These are phyloP conservation scores for Drosophila novamexicana DNA, from an alignment of 1,140 invertebrate genomes.

Conservation along the genomic window DNA sequence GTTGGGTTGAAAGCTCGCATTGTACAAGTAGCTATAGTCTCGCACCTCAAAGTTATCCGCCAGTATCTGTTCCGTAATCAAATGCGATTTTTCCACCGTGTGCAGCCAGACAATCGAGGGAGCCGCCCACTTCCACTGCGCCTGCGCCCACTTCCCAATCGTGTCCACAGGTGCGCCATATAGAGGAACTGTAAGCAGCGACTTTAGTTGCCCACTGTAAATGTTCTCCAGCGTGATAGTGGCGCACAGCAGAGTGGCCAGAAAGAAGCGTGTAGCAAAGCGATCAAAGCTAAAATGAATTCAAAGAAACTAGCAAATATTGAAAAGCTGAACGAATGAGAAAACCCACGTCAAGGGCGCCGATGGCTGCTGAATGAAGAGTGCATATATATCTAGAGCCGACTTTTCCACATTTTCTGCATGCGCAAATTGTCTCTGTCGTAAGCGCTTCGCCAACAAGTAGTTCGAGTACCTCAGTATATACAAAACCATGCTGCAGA, in stretches of 20 bases:
- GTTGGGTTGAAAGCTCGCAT: conserved; percentile 62
- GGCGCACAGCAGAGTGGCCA: conserved; percentile 70
- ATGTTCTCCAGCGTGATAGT: conserved; percentile 81
- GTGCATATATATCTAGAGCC: conserved; percentile 68
- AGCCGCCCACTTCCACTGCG: conserved; percentile 75
- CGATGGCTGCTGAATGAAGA: conserved; percentile 80
- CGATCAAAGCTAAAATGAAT: conserved; percentile 41
- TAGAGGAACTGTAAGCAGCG: conserved; percentile 70
- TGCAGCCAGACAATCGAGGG: conserved; percentile 74
- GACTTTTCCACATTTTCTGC: conserved; percentile 55
- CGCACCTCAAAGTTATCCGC: conserved; percentile 63
- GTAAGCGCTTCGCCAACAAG: background rate
- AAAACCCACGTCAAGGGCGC: conserved; percentile 44
- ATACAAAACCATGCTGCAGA: conserved; percentile 60
- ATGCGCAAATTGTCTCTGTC: conserved; percentile 26
- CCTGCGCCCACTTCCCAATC: conserved; percentile 61
- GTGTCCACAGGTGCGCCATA: conserved; percentile 70
- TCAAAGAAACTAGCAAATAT: background rate
- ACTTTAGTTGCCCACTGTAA: conserved; percentile 79
- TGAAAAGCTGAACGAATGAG: background rate
- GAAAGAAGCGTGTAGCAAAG: conserved; percentile 66
- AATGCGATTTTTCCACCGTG: conserved; percentile 62
- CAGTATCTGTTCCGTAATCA: conserved; percentile 67
- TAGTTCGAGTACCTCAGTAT: conserved; percentile 49
- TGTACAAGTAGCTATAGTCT: conserved; percentile 68